Evolutionary conservation across 2,113 vertebrate genomes (phyloP).

Genomic region (Cichladusa arquata): DNA sequence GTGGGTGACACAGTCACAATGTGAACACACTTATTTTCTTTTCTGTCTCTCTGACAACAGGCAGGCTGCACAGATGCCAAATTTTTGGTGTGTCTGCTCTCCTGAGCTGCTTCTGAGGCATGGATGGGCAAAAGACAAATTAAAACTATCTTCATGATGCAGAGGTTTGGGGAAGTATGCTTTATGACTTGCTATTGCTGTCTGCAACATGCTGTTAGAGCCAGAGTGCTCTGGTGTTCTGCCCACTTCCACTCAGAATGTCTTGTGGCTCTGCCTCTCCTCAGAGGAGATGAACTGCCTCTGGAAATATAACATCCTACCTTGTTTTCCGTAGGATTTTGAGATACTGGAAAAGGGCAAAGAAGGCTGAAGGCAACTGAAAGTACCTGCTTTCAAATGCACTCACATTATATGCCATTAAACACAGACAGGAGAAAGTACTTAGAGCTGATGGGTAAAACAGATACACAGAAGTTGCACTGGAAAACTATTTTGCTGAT

Average conservation of each 20-base stretch:
- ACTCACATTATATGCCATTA: background rate
- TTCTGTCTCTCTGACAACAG: background rate
- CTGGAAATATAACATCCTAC: background rate
- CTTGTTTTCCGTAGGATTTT: background rate
- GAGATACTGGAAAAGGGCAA: background rate
- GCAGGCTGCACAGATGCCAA: background rate
- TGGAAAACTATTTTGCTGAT: background rate
- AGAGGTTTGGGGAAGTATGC: background rate
- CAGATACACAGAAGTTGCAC: background rate
- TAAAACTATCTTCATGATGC: background rate
- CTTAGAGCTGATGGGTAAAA: background rate
- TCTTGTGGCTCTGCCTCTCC: background rate
- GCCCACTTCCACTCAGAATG: background rate
- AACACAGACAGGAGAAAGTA: background rate
- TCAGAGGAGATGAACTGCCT: rapidly evolving
- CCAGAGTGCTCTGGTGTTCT: background rate
- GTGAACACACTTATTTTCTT: background rate
- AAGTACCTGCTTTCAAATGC: background rate
- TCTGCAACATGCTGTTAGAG: background rate
- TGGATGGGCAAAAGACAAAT: background rate
- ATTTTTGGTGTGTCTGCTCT: background rate
- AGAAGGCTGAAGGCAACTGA: background rate
- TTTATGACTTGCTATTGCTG: background rate
- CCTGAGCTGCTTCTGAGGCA: background rate
- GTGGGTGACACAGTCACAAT: background rate